Base-by-base conservation (phyloP, 2,888 invertebrate genomes). In the Nemurella pictetii region DNA sequence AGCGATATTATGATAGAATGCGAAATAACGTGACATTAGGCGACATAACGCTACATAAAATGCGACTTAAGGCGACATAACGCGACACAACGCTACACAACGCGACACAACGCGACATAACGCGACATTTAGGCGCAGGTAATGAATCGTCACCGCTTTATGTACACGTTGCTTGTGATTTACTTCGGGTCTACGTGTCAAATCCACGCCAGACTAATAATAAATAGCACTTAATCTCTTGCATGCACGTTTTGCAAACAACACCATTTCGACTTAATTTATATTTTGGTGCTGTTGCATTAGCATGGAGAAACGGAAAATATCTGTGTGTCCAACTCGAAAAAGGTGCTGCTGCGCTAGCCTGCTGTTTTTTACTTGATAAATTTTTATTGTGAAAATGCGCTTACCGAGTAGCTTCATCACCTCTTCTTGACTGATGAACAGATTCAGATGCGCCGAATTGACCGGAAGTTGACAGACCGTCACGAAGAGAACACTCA, bases 341-440 rank as follows among this genome's bases (percentile, higher is more conserved):
- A n/a, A n/a, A n/a, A n/a, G n/a, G n/a, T n/a, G n/a, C n/a, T n/a
- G n/a, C n/a, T n/a, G n/a, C n/a, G n/a, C n/a, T n/a, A n/a, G n/a
- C n/a, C n/a, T n/a, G n/a, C n/a, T n/a, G 20, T 20, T 55, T 1
- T 55, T 2, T 55, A 55, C 2, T 35, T 12, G n/a, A 55, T 55
- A 15, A 55, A 55, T 2, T 55, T 20, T 20, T 20, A 7, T n/a
- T 32, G 32, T 15, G 78, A 29, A 55, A 55, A 55, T 55, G 3
- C 9, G 91, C 94, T 94, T 91, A 95, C 95, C 95, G 90, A 95
- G 91, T 88, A 95, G 92, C 91, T 95, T 95, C 93, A 94, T 94
- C 89, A 95, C 95, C 92, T 95, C 95, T 87, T 94, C 93, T 90
- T 95, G 94, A 90, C 95, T 95, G 92, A 95, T 95, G 91, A 95